Conservation (phyloP, 2,113 vertebrate genomes). For the Perognathus longimembris region DNA sequence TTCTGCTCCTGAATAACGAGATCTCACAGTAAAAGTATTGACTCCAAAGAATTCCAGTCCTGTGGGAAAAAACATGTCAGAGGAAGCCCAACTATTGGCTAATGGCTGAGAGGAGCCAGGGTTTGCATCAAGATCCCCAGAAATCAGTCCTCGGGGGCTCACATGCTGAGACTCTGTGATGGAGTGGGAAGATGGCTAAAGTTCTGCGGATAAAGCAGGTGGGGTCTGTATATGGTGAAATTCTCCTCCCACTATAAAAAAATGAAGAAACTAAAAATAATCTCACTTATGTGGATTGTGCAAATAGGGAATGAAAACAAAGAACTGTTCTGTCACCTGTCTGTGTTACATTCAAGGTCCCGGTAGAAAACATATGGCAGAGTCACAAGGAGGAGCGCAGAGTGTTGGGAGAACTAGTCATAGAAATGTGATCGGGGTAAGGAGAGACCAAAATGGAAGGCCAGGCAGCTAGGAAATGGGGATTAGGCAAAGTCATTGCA, state of each 20-base stretch:
- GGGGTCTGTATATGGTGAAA: background rate
- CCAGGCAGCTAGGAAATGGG: background rate
- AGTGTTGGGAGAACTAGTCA: background rate
- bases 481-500: background rate
- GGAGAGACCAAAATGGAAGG: background rate
- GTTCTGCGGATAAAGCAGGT: background rate
- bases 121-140: background rate
- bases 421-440: background rate
- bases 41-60: background rate
- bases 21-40: background rate
- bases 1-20: background rate
- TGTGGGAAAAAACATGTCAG: background rate
- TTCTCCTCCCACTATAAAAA: background rate
- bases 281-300: background rate
- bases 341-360: background rate
- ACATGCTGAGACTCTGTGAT: background rate
- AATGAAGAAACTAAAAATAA: conserved; percentile 13
- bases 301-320: background rate
- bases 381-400: background rate
- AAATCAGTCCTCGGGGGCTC: background rate
- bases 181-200: background rate
- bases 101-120: background rate
- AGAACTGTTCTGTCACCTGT: background rate
- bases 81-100: background rate
- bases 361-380: background rate